Conservation (phyloP, 2,888 invertebrate species). For the Alsophila aescularia region DNA sequence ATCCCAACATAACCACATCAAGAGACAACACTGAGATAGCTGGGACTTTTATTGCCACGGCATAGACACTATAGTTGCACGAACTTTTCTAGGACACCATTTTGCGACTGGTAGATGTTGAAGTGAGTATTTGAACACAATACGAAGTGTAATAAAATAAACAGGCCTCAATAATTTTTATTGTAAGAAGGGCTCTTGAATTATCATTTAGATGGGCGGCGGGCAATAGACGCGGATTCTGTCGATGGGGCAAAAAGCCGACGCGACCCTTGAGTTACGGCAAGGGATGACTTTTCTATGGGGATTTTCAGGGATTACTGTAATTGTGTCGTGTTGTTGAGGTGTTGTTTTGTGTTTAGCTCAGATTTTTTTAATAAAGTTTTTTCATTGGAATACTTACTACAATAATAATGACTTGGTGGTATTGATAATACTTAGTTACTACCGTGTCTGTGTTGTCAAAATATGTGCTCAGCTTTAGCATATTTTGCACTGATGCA, state of each 20-base stretch:
- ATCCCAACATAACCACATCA: constrained; percentile 22
- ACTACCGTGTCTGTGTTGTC: too few relatives aligned
- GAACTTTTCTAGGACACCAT: constrained; percentile 29
- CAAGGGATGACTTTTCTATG: constrained; percentile 62
- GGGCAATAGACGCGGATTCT: constrained; percentile 74
- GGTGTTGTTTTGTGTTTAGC: background rate
- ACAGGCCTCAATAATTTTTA: constrained; percentile 83
- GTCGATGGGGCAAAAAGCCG: constrained; percentile 58
- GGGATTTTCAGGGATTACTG: constrained; percentile 57
- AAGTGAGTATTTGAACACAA: constrained; percentile 71
- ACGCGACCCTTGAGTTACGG: constrained; percentile 69
- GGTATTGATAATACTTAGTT: too few relatives aligned
- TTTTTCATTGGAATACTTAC: too few relatives aligned
- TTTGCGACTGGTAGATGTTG: constrained; percentile 40
- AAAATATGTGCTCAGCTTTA: too few relatives aligned
- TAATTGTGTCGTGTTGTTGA: constrained; percentile 10
- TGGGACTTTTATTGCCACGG: constrained; percentile 3
- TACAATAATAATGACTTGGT: too few relatives aligned
- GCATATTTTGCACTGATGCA: too few relatives aligned
- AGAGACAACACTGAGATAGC: background rate
- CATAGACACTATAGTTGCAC: constrained; percentile 33
- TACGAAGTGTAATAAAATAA: constrained; percentile 83
- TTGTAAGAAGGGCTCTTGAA: constrained; percentile 79
- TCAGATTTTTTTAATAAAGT: too few relatives aligned
- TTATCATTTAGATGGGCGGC: constrained; percentile 83